These are phyloP conservation scores for Phoenoteleia sp. DNA, from an alignment of 2,888 invertebrate species.

Conservation along the genomic window DNA sequence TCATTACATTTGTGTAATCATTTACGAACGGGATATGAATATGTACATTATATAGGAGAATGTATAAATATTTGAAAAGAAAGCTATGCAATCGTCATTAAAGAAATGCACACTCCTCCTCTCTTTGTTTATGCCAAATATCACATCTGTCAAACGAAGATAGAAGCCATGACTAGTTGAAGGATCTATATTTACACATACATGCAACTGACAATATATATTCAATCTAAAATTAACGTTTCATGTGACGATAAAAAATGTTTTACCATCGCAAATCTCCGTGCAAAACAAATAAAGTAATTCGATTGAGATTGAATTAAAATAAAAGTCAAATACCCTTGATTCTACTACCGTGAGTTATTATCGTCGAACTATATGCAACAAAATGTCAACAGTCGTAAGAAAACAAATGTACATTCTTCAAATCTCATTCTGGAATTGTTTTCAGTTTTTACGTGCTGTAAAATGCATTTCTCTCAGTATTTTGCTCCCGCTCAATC, in stretches of 20 bases:
- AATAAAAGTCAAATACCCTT: not conserved
- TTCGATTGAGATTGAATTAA: slow-evolving; percentile 1
- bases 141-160: no score
- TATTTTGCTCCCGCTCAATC: slow-evolving; percentile 22
- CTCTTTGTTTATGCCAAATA: no score
- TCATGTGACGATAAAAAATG: not conserved
- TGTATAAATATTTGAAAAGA: not conserved
- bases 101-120: no score
- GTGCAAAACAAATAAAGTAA: slow-evolving; percentile 3
- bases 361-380: slow-evolving; percentile 12
- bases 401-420: slow-evolving; percentile 1
- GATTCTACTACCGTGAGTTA: slow-evolving; percentile 6
- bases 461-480: not conserved
- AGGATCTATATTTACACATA: no score
- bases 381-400: slow-evolving; percentile 27
- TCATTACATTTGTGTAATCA: not conserved
- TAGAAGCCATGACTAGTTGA: no score
- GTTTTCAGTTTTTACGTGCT: slow-evolving; percentile 27
- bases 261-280: not conserved
- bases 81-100: no score
- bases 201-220: not conserved
- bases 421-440: slow-evolving; percentile 15
- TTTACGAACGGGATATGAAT: not conserved
- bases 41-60: not conserved
- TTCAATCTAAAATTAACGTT: not conserved